Evolutionary conservation across 2,888 invertebrate species (phyloP).

Genomic region (Dusona sp.): DNA sequence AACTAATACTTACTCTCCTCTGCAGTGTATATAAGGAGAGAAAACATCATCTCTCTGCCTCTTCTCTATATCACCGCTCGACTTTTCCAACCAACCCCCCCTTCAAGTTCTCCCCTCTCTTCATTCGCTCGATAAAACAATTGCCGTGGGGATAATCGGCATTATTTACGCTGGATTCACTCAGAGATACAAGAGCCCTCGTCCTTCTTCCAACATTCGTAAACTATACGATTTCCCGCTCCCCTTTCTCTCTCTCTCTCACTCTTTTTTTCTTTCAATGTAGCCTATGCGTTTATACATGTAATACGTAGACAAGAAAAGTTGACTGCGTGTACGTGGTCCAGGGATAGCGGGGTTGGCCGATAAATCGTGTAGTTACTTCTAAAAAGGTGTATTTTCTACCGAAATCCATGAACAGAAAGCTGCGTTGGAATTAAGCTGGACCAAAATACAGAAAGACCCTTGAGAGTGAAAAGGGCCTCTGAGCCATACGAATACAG

Average conservation of each 20-base stretch:
- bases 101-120: slow-evolving; percentile 43
- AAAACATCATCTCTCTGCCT: slow-evolving; percentile 54
- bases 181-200: slow-evolving; percentile 75
- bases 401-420: background rate
- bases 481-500: background rate
- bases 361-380: background rate
- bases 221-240: slow-evolving; percentile 30
- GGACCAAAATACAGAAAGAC: background rate
- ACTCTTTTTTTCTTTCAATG: slow-evolving; percentile 14
- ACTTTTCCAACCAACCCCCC: slow-evolving; percentile 34
- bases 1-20: background rate
- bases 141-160: slow-evolving; percentile 84
- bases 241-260: slow-evolving; percentile 24
- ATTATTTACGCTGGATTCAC: slow-evolving; percentile 84
- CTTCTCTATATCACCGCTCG: slow-evolving; percentile 44
- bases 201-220: slow-evolving; percentile 40
- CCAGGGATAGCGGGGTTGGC: slow-evolving; percentile 28
- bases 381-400: background rate
- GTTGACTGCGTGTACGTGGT: slow-evolving; percentile 58
- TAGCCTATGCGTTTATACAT: slow-evolving; percentile 26
- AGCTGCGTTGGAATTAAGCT: background rate
- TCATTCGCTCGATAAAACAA: slow-evolving; percentile 83
- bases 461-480: background rate
- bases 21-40: slow-evolving; percentile 2
- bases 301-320: slow-evolving; percentile 54